Base-by-base conservation (phyloP, 2,888 invertebrate species). In the Chironomus riparius region DNA sequence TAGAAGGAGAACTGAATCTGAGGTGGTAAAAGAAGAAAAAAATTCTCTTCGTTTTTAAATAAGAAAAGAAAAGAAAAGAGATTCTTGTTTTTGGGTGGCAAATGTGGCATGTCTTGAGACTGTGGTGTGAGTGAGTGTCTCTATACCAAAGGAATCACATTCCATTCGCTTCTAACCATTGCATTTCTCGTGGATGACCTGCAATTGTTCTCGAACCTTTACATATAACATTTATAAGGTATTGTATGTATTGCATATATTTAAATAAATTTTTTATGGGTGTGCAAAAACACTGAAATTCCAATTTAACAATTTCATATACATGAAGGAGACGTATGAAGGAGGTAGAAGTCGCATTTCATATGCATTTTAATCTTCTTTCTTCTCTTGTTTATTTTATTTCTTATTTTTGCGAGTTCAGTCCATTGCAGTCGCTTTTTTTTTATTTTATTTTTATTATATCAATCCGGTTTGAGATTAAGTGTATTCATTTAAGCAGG, bases 201-300 rank as follows among this genome's bases (percentile, higher is more conserved):
- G 38, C 38, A 38, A 38, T 38, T 38, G 38, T 38, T 38, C 38
- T 38, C 28, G 28, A 28, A 5, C 28, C 38, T 10, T 10, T 38
- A 38, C 38, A 38, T 38, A 38, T 38, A 38, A 38, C 38, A 38
- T 38, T 38, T 38, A 38, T 38, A 38, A 38, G 38, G 38, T 38
- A 38, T 38, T 38, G 38, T 38, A 56, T 56, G 15, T n/a, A 50
- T n/a, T 50, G 50, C 50, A 50, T 62, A 18, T 65, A 65, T 65
- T 65, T 65, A 65, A 65, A 65, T 65, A 24, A 65, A 24, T 65
- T 24, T 65, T 65, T 65, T 21, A 65, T 65, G 24, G 65, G 65
- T 65, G 65, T 65, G 65, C 65, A 65, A 65, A 65, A 65, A 24
- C 21, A 73, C 62, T 24, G 71, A 71, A 73, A 73, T 73, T 73